Conservation (phyloP, 2,888 invertebrate species). For the Rotaria socialis region DNA sequence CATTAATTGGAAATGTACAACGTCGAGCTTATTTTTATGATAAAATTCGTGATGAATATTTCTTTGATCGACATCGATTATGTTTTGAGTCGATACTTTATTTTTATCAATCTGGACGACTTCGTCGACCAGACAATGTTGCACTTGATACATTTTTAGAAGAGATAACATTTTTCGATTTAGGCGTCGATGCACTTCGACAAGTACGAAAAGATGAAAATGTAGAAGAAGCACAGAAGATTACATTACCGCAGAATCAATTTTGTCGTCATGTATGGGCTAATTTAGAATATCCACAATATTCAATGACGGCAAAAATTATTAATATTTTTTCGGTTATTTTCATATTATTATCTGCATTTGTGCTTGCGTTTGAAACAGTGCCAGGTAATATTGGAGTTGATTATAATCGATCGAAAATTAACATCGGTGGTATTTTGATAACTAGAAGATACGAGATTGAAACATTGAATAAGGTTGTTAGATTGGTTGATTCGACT, state of each 20-base stretch:
- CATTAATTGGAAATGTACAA: conserved; percentile 53
- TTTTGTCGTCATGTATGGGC: conserved; percentile 57
- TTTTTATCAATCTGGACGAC: conserved; percentile 59
- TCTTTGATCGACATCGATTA: conserved; percentile 56
- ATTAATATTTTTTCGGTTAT: not conserved
- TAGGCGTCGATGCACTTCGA: conserved; percentile 53
- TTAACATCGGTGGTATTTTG: not conserved
- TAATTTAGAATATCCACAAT: conserved; percentile 58
- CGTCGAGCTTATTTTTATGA: conserved; percentile 54
- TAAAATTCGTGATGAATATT: conserved; percentile 52
- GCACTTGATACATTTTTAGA: conserved; percentile 59
- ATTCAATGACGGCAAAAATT: conserved; percentile 41
- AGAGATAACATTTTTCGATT: conserved; percentile 60
- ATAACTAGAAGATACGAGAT: not conserved
- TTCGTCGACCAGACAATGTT: conserved; percentile 60
- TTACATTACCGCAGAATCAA: conserved; percentile 52
- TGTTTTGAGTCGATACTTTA: conserved; percentile 57
- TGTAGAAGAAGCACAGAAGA: conserved; percentile 54
- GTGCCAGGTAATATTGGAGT: conserved; percentile 54
- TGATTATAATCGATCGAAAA: not conserved
- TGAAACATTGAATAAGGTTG: too few relatives aligned
- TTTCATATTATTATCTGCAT: conserved; percentile 7
- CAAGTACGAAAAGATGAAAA: conserved; percentile 53
- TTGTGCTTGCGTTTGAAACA: conserved; percentile 61
- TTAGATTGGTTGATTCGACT: too few relatives aligned